Conservation (phyloP, 2,797 vertebrate species). For the Lycodopsis pacificus region DNA sequence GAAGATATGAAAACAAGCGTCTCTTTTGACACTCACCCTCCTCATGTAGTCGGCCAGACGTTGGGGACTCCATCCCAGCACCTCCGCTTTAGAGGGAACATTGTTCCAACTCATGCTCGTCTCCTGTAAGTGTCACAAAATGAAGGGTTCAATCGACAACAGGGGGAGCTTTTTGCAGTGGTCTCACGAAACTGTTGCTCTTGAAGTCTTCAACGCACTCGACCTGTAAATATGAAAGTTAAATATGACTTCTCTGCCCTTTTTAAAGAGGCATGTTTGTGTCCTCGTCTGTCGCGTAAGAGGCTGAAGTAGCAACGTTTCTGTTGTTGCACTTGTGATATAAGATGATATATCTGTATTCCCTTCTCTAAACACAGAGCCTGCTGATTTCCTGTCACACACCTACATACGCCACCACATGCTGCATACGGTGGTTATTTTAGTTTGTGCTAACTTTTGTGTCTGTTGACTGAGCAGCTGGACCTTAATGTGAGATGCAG, state of each 20-base stretch:
- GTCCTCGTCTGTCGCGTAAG: neutral
- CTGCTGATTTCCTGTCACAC: conserved; percentile 37
- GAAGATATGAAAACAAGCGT: neutral
- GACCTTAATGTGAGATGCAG: neutral
- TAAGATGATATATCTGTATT: neutral
- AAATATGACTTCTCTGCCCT: neutral
- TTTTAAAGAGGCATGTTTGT: neutral
- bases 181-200: neutral
- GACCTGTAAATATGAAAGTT: neutral
- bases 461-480: neutral
- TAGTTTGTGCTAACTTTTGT: neutral
- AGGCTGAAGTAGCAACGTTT: conserved; percentile 12
- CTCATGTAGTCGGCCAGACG: conserved; percentile 58
- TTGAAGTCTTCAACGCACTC: neutral
- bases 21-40: conserved; percentile 37
- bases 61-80: conserved; percentile 53
- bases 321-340: neutral
- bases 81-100: conserved; percentile 42
- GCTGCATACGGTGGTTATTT: neutral
- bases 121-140: conserved; percentile 1
- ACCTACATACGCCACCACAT: neutral
- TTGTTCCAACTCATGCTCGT: conserved; percentile 45
- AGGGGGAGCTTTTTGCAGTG: neutral
- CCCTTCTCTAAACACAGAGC: conserved; percentile 14
- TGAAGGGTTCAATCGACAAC: neutral